Conservation (phyloP, 2,113 vertebrate species). For the Cyanoramphus novaezelandiae region DNA sequence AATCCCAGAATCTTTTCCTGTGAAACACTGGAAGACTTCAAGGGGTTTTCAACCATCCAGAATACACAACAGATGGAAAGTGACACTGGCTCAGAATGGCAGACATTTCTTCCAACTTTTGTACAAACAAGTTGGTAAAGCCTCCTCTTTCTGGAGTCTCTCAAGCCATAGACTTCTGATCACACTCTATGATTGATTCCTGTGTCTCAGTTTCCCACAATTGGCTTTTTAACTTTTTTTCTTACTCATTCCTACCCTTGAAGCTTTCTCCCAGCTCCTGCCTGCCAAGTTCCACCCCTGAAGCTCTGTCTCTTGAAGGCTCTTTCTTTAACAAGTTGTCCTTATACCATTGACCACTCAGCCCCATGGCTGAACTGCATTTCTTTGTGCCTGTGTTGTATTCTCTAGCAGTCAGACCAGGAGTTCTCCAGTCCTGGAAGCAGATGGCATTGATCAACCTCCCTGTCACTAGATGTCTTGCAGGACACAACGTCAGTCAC, state of each 20-base stretch:
- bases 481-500: neutral
- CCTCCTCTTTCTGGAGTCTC: neutral
- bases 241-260: neutral
- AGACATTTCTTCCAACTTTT: constrained; percentile 26
- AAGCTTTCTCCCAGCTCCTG: neutral
- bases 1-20: constrained; percentile 43
- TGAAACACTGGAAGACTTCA: constrained; percentile 34
- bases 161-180: neutral
- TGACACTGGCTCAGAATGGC: neutral
- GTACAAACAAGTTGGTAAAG: constrained; percentile 25
- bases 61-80: constrained; percentile 35
- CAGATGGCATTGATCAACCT: neutral
- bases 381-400: neutral
- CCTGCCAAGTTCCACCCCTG: neutral
- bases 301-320: neutral
- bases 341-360: neutral
- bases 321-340: neutral
- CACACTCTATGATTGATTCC: neutral
- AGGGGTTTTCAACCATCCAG: constrained; percentile 6
- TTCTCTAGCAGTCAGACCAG: neutral
- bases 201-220: neutral
- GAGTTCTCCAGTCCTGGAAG: neutral
- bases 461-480: neutral
- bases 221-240: neutral
- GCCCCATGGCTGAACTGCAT: neutral